Percentiles rank a stretch among this genome's conserved stretches.
These are phyloP conservation scores for Protosalanx chinensis DNA, from an alignment of 2,797 vertebrate species.

Conservation along the genomic window DNA sequence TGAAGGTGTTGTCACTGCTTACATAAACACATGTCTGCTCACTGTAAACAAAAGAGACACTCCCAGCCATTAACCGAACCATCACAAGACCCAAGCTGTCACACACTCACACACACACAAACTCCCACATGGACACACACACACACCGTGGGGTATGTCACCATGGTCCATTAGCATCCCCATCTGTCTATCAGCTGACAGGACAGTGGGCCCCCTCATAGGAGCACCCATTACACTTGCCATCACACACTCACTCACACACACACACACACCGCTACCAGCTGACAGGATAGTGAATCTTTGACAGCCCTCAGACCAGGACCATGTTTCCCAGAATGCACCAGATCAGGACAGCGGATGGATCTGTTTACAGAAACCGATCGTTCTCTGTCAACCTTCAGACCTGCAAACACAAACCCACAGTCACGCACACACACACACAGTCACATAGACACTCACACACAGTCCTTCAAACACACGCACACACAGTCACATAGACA, in stretches of 20 bases:
- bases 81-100: neutral
- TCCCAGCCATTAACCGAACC: neutral
- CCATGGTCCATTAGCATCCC: no score
- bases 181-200: no score
- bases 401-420: no score
- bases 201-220: no score
- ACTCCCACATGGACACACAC: neutral
- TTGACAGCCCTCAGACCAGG: no score
- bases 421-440: neutral
- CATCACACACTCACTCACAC: neutral
- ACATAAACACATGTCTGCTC: constrained; percentile 2
- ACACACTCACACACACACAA: neutral
- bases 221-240: neutral
- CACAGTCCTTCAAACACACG: neutral
- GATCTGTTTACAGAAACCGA: no score
- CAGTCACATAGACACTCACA: neutral
- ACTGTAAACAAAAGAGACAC: neutral
- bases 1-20: neutral
- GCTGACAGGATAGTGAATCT: neutral
- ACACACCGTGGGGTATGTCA: no score
- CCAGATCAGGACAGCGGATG: no score
- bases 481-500: neutral
- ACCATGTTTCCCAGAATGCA: no score
- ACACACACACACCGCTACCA: neutral
- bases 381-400: no score